Percentiles rank a stretch among this genome's conserved stretches.
Evolutionary conservation across 2,113 vertebrate genomes (phyloP).

Genomic region (Grus americana): DNA sequence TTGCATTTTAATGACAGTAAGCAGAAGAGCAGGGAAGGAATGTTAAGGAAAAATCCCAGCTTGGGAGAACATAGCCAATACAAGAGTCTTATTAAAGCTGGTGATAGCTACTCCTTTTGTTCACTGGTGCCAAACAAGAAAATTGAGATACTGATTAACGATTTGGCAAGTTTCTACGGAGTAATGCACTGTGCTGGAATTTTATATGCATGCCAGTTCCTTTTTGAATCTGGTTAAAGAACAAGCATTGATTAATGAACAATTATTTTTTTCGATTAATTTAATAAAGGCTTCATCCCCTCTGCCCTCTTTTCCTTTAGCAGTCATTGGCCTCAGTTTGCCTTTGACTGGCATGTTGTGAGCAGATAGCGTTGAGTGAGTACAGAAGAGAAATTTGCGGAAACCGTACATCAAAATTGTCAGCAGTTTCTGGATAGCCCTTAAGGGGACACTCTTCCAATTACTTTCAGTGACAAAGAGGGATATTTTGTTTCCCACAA

Average conservation of each 20-base stretch:
- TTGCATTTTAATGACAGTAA: conserved; percentile 34
- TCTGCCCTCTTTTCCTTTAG: not conserved
- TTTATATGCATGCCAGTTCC: not conserved
- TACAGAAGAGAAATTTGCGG: not conserved
- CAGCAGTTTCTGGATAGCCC: not conserved
- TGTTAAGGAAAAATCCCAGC: not conserved
- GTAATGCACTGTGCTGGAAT: not conserved
- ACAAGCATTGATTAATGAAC: not conserved
- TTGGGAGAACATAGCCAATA: not conserved
- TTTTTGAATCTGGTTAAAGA: not conserved
- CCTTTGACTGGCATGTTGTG: not conserved
- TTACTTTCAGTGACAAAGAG: not conserved
- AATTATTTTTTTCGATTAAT: not conserved
- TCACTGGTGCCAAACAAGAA: not conserved
- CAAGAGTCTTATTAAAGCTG: not conserved
- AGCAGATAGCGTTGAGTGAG: not conserved
- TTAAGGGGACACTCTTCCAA: not conserved
- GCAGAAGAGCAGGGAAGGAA: not conserved
- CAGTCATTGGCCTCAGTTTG: not conserved
- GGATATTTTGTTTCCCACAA: not conserved
- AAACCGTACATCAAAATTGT: not conserved
- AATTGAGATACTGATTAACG: not conserved
- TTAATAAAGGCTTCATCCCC: not conserved
- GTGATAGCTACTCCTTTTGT: not conserved
- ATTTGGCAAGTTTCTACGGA: not conserved